Evolutionary conservation across 2,113 vertebrate genomes (phyloP).

Genomic region (Carettochelys insculpta): DNA sequence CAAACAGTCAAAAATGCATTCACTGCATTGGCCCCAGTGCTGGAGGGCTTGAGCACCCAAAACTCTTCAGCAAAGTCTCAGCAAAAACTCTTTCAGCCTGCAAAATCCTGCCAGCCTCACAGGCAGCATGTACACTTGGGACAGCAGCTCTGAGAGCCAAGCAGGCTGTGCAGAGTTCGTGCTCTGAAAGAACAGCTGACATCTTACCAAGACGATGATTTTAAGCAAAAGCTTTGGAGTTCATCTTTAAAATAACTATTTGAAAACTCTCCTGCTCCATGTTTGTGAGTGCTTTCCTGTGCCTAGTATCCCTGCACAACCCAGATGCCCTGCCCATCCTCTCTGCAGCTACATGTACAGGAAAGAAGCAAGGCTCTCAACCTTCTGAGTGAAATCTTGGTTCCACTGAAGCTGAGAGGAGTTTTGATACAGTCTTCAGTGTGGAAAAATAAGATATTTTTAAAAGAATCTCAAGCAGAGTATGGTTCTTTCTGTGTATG

Average conservation of each 20-base stretch:
- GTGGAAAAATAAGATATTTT: neutral
- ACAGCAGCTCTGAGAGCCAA: neutral
- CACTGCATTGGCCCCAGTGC: neutral
- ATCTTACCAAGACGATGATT: neutral
- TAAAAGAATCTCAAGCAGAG: neutral
- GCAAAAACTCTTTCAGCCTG: neutral
- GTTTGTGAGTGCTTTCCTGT: neutral
- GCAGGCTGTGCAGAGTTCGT: neutral
- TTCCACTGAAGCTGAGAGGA: neutral
- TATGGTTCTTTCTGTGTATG: neutral
- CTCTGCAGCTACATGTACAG: neutral
- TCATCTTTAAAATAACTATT: neutral
- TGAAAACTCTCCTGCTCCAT: neutral
- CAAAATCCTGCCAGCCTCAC: neutral
- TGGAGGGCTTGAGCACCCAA: neutral
- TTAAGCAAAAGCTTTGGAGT: neutral
- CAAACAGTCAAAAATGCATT: neutral
- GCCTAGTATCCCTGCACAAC: neutral
- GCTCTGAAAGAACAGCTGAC: neutral
- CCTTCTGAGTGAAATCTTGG: slow-evolving; percentile 4
- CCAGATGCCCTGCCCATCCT: neutral
- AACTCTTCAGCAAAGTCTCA: neutral
- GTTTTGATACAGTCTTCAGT: neutral
- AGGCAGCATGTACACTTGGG: slow-evolving; percentile 9
- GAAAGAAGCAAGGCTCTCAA: neutral